Evolutionary conservation across 2,888 invertebrate species (phyloP).

Genomic region (Trisateles emortualis): DNA sequence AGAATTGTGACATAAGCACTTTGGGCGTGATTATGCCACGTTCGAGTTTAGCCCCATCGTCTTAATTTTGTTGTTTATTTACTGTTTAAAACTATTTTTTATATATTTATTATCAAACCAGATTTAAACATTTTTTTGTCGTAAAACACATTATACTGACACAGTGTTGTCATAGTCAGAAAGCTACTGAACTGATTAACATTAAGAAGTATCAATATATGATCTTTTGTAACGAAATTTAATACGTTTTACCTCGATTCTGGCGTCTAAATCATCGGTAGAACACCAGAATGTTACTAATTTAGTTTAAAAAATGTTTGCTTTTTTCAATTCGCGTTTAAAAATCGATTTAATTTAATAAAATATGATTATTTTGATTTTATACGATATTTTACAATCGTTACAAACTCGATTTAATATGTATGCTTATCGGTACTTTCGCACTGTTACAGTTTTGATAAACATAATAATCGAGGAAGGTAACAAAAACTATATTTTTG

Average conservation of each 20-base stretch:
- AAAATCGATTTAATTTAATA: constrained; percentile 30
- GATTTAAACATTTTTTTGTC: too few species aligned
- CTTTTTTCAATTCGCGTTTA: constrained; percentile 20
- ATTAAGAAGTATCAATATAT: constrained; percentile 6
- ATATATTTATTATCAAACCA: too few species aligned
- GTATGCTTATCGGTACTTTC: constrained; percentile 51
- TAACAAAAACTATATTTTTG: too few species aligned
- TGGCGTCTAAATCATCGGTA: neutral
- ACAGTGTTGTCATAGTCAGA: neutral
- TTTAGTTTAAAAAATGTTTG: constrained; percentile 11
- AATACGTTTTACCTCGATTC: constrained; percentile 19
- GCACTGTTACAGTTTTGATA: constrained; percentile 43
- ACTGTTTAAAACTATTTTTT: too few species aligned
- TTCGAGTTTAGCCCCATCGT: too few species aligned
- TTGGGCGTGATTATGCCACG: too few species aligned
- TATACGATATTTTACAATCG: constrained; percentile 22
- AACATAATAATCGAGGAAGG: too few species aligned
- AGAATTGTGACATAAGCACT: too few species aligned
- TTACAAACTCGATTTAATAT: constrained; percentile 41
- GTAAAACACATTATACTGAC: neutral
- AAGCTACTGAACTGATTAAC: constrained; percentile 18
- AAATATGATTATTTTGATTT: constrained; percentile 18
- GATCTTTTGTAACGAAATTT: constrained; percentile 16
- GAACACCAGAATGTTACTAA: constrained; percentile 7
- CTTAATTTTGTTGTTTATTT: too few species aligned